phyloP scores from a whole-genome alignment of 64 coral and sea anemone genomes.

The Pachyseris speciosa region DNA sequence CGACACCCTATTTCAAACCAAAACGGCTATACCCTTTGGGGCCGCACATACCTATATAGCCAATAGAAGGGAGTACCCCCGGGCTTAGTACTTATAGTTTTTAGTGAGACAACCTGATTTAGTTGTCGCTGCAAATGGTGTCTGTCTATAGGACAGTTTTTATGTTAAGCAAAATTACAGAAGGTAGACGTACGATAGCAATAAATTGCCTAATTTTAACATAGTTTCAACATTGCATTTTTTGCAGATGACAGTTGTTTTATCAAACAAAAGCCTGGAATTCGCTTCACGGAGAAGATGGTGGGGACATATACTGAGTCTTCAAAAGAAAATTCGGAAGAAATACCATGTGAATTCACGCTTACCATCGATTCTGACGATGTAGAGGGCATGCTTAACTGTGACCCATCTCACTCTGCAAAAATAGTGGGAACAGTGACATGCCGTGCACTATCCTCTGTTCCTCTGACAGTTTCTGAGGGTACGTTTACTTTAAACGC shows the following conservation, averaged over 20 bases:
- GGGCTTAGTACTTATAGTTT: too few species aligned
- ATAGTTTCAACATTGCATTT: background rate
- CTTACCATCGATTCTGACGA: slow-evolving; percentile 38
- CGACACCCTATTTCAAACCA: too few species aligned
- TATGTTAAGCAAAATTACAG: too few species aligned
- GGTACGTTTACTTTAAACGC: slow-evolving; percentile 29
- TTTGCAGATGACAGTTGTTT: slow-evolving; percentile 16
- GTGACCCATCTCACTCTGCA: slow-evolving; percentile 49
- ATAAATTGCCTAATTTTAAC: too few species aligned
- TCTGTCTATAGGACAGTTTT: too few species aligned
- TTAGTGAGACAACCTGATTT: too few species aligned
- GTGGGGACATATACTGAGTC: slow-evolving; percentile 9
- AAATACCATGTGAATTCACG: slow-evolving; percentile 36
- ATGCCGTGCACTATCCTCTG: slow-evolving; percentile 9
- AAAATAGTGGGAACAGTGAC: slow-evolving; percentile 34
- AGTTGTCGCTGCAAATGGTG: too few species aligned
- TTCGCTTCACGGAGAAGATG: slow-evolving; percentile 65
- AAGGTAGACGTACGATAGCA: background rate
- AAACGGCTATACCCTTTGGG: too few species aligned
- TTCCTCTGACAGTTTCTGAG: slow-evolving; percentile 14
- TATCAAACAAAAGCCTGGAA: slow-evolving; percentile 45
- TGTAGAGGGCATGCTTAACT: slow-evolving; percentile 47
- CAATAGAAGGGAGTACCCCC: too few species aligned
- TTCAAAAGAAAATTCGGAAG: background rate
- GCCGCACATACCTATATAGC: too few species aligned